phyloP scores from a whole-genome alignment of 2,888 invertebrate species.

The Sabatieria punctata region DNA sequence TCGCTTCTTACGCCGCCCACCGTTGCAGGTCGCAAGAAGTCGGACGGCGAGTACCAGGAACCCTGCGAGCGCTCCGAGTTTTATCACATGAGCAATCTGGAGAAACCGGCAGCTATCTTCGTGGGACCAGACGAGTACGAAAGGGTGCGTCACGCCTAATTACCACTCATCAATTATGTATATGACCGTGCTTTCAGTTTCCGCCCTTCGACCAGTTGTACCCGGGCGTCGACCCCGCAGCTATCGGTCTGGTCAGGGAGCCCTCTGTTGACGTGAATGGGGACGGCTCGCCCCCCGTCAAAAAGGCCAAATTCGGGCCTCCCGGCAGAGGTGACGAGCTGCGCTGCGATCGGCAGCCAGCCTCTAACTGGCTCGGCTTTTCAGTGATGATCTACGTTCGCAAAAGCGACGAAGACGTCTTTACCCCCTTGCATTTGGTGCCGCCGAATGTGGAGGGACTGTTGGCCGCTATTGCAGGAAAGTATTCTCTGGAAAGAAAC shows the following conservation, averaged over 20 bases:
- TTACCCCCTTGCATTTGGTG: slow-evolving; percentile 84
- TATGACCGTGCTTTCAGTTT: no score
- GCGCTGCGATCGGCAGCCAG: no score
- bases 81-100: slow-evolving; percentile 86
- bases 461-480: slow-evolving; percentile 20
- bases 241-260: no score
- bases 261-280: no score
- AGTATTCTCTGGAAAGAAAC: slow-evolving; percentile 22
- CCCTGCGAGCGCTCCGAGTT: slow-evolving; percentile 90
- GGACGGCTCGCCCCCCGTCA: no score
- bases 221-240: no score
- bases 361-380: no score
- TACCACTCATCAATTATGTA: no score
- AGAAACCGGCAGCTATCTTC: slow-evolving; percentile 83
- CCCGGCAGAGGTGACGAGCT: no score
- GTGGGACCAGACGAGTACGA: slow-evolving; percentile 77
- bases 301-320: no score
- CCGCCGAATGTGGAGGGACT: slow-evolving; percentile 26
- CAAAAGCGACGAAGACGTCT: slow-evolving; percentile 83
- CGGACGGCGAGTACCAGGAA: slow-evolving; percentile 89
- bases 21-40: slow-evolving; percentile 56
- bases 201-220: no score
- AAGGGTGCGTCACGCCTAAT: no score
- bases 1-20: neutral
- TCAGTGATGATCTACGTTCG: slow-evolving; percentile 89